Evolutionary conservation across 92 coral and sea anemone genomes (phyloP).

Genomic region (Heteractis magnifica): DNA sequence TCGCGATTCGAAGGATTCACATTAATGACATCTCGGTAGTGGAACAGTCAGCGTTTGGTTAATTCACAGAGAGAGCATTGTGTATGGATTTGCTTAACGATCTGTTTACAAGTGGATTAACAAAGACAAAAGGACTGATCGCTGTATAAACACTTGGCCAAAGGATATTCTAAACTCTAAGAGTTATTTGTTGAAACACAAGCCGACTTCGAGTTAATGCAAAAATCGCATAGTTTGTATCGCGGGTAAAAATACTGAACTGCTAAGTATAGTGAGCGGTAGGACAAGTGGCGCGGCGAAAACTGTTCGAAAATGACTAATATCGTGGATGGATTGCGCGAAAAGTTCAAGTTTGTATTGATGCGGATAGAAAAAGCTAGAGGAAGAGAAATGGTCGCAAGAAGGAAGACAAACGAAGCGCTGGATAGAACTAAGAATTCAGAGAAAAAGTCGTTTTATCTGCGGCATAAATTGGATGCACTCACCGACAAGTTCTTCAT

Average conservation of each 20-base stretch:
- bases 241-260: no score
- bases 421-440: conserved; percentile 23
- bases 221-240: neutral
- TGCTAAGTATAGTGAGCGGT: no score
- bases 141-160: conserved; percentile 14
- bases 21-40: neutral
- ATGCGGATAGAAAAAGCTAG: conserved; percentile 10
- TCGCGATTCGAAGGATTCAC: no score
- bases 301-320: conserved; percentile 13
- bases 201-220: neutral
- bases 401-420: conserved; percentile 18
- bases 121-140: conserved; percentile 19
- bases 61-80: neutral
- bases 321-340: conserved; percentile 11
- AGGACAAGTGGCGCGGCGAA: neutral
- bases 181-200: neutral
- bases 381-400: conserved; percentile 26
- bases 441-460: conserved; percentile 23
- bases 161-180: neutral
- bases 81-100: neutral
- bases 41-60: neutral
- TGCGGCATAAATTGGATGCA: conserved; percentile 18
- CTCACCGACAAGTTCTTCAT: conserved; percentile 15
- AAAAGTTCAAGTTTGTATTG: conserved; percentile 12
- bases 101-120: conserved; percentile 9